Evolutionary conservation across 1,140 invertebrate genomes (phyloP).

Genomic region (Atopsyche davidsoni): DNA sequence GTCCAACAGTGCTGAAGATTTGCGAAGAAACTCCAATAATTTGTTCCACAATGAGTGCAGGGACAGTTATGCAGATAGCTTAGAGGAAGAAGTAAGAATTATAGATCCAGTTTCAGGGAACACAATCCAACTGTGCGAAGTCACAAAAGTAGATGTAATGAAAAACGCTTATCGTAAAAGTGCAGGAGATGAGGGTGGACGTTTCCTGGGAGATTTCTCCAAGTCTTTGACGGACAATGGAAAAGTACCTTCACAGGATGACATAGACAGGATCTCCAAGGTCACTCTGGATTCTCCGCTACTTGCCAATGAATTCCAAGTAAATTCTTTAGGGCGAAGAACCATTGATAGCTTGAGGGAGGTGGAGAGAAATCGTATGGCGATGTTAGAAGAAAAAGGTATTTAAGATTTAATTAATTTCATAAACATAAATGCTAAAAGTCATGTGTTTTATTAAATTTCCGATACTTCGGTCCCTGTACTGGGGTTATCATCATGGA

Average conservation of each 20-base stretch:
- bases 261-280: slow-evolving; percentile 80
- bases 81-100: slow-evolving; percentile 25
- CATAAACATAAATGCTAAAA: too few relatives aligned
- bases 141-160: not conserved
- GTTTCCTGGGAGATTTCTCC: slow-evolving; percentile 33
- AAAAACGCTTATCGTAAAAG: slow-evolving; percentile 40
- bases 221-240: slow-evolving; percentile 38
- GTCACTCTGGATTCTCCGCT: slow-evolving; percentile 77
- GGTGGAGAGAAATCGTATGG: slow-evolving; percentile 80
- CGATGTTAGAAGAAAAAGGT: slow-evolving; percentile 88
- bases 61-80: slow-evolving; percentile 26
- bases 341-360: slow-evolving; percentile 85
- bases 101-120: slow-evolving; percentile 22
- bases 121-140: slow-evolving; percentile 15
- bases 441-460: slow-evolving; percentile 6
- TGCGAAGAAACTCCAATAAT: slow-evolving; percentile 13
- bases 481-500: too few relatives aligned
- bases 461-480: too few relatives aligned
- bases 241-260: slow-evolving; percentile 68
- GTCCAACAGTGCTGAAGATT: slow-evolving; percentile 34
- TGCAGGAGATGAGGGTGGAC: slow-evolving; percentile 43
- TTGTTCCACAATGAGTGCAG: slow-evolving; percentile 12
- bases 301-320: slow-evolving; percentile 55
- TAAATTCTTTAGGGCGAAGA: slow-evolving; percentile 65
- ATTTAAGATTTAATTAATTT: slow-evolving; percentile 24